Conservation (phyloP, 2,113 vertebrate species). For the Brachypodius melanocephalos region DNA sequence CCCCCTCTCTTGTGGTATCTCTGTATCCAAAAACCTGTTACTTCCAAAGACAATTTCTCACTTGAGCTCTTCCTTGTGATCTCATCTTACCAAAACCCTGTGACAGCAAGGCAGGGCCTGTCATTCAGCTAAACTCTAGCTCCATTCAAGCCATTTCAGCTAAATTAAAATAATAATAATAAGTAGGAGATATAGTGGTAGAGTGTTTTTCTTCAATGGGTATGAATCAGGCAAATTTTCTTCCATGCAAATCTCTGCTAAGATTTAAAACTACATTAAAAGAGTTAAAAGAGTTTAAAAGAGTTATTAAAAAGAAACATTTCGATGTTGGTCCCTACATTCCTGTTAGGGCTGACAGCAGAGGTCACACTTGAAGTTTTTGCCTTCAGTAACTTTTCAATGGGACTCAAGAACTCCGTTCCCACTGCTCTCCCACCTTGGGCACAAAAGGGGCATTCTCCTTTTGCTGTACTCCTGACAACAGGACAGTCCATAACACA, state of each 20-base stretch:
- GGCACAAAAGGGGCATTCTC: neutral
- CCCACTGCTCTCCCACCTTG: neutral
- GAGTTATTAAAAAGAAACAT: neutral
- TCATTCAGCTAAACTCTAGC: neutral
- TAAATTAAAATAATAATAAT: neutral
- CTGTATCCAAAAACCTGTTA: neutral
- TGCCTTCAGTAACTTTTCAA: neutral
- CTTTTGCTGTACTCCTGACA: neutral
- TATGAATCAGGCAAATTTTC: neutral
- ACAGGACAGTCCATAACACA: rapidly evolving
- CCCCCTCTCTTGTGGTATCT: neutral
- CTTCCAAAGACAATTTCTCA: neutral
- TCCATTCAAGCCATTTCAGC: neutral
- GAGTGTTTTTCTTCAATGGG: neutral
- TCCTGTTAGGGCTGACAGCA: neutral
- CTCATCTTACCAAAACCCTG: neutral
- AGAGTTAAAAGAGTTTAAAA: neutral
- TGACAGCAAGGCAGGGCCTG: neutral
- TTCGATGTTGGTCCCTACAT: neutral
- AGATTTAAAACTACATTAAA: neutral
- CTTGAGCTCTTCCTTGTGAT: neutral
- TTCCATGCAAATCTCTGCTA: neutral
- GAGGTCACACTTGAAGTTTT: neutral
- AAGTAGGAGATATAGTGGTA: neutral
- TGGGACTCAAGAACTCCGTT: neutral